A percentile compares a stretch with the other conserved stretches of the same genome.
phyloP scores from a whole-genome alignment of 2,888 invertebrate genomes.

The Tolmerus cingulatus region DNA sequence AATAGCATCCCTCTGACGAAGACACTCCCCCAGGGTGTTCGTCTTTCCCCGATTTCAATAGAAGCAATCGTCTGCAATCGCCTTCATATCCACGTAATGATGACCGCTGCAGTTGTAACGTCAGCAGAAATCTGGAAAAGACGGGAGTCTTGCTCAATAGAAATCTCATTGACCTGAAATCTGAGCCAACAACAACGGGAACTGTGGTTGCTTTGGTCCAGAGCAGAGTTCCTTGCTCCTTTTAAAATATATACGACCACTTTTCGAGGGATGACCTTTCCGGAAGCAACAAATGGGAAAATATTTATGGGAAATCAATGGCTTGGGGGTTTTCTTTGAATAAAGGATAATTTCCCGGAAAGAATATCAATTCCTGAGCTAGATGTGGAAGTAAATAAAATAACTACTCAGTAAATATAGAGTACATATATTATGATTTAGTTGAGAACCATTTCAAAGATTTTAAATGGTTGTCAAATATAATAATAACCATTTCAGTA shows the following conservation, averaged over 20 bases:
- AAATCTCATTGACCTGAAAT: not conserved
- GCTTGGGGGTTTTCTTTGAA: not conserved
- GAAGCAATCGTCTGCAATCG: not conserved
- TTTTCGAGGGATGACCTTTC: not conserved
- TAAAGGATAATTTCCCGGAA: not conserved
- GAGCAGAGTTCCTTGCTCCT: not conserved
- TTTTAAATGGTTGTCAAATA: too few relatives aligned
- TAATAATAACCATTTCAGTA: too few relatives aligned
- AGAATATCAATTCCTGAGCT: not conserved
- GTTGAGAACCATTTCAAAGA: too few relatives aligned
- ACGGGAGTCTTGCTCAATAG: not conserved
- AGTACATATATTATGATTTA: too few relatives aligned
- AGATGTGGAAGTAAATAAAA: too few relatives aligned
- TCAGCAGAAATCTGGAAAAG: not conserved
- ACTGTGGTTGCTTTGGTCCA: not conserved
- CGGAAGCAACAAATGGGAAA: not conserved
- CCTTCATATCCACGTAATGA: not conserved
- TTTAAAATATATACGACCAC: not conserved
- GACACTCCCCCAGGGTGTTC: not conserved
- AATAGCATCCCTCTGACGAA: not conserved
- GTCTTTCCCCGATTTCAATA: not conserved
- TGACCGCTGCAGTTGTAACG: not conserved
- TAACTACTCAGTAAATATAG: too few relatives aligned
- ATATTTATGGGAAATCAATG: not conserved
- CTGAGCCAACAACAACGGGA: not conserved